phyloP scores from a whole-genome alignment of 2,888 invertebrate genomes.

The Archips crataeganus region DNA sequence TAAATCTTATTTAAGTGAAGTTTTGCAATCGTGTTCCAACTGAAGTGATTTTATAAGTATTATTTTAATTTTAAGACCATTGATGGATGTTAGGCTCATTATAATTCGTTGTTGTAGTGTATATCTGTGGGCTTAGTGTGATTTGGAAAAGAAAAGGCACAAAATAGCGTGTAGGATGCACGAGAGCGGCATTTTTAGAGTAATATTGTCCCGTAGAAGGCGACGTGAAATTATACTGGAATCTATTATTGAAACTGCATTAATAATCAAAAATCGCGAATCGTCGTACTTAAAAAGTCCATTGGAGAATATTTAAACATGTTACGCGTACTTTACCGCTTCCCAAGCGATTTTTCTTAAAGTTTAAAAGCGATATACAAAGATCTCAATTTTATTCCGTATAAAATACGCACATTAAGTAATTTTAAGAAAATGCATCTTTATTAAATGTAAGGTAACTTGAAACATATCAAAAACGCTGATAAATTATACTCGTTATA shows the following conservation, averaged over 20 bases:
- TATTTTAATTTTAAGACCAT: not conserved
- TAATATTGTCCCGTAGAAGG: not conserved
- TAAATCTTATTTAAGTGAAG: not conserved
- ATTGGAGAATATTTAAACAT: not conserved
- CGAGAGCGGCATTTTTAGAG: slow-evolving; percentile 1
- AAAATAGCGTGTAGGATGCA: slow-evolving; percentile 2
- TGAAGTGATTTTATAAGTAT: not conserved
- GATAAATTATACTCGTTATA: slow-evolving; percentile 6
- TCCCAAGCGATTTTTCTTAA: slow-evolving; percentile 18
- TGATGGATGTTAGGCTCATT: not conserved
- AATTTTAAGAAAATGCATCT: slow-evolving; percentile 12
- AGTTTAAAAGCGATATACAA: slow-evolving; percentile 20
- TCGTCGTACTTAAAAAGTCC: not conserved
- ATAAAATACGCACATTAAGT: slow-evolving; percentile 38
- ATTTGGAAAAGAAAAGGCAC: slow-evolving; percentile 12
- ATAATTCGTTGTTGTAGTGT: not conserved
- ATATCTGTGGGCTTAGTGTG: not conserved
- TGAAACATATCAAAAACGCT: slow-evolving; percentile 44
- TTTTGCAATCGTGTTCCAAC: not conserved
- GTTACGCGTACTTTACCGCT: slow-evolving; percentile 6
- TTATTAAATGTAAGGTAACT: slow-evolving; percentile 30
- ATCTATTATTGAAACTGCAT: not conserved
- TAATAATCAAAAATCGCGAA: not conserved
- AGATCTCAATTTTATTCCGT: slow-evolving; percentile 21
- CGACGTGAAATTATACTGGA: not conserved